These are phyloP conservation scores for Lepus europaeus DNA, from an alignment of 2,113 vertebrate species.

Conservation along the genomic window DNA sequence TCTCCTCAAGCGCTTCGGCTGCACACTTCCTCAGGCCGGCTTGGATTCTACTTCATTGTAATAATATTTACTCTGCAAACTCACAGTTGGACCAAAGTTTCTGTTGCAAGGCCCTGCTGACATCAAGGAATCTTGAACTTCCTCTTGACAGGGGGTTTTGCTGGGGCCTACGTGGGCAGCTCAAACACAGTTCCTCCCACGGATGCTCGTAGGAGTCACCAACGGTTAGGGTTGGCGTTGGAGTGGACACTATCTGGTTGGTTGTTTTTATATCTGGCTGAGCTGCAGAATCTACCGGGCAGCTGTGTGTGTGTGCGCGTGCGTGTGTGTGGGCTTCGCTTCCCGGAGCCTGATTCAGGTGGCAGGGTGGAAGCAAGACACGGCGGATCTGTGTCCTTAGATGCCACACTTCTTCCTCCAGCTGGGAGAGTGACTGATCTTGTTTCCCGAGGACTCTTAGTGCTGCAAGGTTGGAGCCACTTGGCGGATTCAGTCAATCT, in stretches of 20 bases:
- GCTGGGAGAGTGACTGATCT: background rate
- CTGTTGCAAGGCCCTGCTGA: constrained; percentile 35
- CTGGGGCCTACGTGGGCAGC: constrained; percentile 49
- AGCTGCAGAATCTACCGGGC: background rate
- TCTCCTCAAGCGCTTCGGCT: background rate
- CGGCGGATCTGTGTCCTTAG: background rate
- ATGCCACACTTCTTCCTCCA: background rate
- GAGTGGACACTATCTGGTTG: background rate
- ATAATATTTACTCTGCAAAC: constrained; percentile 77
- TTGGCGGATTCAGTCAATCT: background rate
- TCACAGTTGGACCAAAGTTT: constrained; percentile 43
- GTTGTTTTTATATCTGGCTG: constrained; percentile 7
- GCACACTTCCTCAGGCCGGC: constrained; percentile 29
- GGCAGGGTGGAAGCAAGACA: background rate
- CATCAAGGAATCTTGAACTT: constrained; percentile 70
- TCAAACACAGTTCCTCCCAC: constrained; percentile 1
- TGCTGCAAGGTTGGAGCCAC: background rate
- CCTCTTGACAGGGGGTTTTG: constrained; percentile 49
- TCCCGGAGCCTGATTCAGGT: background rate
- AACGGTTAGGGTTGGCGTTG: background rate
- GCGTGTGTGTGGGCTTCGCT: background rate
- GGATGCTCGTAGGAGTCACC: background rate
- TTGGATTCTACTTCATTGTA: constrained; percentile 55
- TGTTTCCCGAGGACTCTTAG: background rate
- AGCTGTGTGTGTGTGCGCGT: background rate